phyloP scores from a whole-genome alignment of 2,888 invertebrate species.

The Macropis europaea region DNA sequence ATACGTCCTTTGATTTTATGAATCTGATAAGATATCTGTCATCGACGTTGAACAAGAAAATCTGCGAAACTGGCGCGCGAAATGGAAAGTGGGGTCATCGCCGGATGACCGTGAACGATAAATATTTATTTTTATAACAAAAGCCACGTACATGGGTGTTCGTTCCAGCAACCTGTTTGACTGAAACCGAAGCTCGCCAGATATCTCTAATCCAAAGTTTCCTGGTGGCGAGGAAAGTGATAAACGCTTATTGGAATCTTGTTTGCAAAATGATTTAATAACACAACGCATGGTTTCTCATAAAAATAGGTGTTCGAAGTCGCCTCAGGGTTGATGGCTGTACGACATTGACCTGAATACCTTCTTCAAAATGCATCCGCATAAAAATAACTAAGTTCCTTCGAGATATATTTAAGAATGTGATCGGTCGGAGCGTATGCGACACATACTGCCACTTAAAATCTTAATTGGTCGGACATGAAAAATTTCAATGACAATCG shows the following conservation, averaged over 20 bases:
- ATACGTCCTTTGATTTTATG: no score
- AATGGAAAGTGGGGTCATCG: slow-evolving; percentile 22
- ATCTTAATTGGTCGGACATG: no score
- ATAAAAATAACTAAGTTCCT: slow-evolving; percentile 45
- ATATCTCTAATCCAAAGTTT: not conserved
- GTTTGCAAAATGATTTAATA: not conserved
- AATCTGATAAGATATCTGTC: not conserved
- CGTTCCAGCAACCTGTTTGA: not conserved
- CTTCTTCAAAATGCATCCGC: slow-evolving; percentile 37
- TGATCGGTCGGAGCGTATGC: no score
- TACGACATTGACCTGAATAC: slow-evolving; percentile 45
- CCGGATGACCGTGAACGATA: slow-evolving; percentile 34
- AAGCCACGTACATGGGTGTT: not conserved
- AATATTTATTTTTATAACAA: slow-evolving; percentile 31
- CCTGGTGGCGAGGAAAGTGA: not conserved
- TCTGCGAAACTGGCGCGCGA: not conserved
- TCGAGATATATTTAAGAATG: not conserved
- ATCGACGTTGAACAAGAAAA: not conserved
- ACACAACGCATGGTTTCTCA: slow-evolving; percentile 39
- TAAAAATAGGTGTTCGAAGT: slow-evolving; percentile 74
- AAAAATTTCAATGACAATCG: no score
- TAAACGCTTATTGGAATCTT: not conserved
- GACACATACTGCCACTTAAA: no score
- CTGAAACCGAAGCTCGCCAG: not conserved
- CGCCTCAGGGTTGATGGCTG: slow-evolving; percentile 41